Evolutionary conservation across 2,797 vertebrate species (phyloP).

Genomic region (Staurois parvus): DNA sequence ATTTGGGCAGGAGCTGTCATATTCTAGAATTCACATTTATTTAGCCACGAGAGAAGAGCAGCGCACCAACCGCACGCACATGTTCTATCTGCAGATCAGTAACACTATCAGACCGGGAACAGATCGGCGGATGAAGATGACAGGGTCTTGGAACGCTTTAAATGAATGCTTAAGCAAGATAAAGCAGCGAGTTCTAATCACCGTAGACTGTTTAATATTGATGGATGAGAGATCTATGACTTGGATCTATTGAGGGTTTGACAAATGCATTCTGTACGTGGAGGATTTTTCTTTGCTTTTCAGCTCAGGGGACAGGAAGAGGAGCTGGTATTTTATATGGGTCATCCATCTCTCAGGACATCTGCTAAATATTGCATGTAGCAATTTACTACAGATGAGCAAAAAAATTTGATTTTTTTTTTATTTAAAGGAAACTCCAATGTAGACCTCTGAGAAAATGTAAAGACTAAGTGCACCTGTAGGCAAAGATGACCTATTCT

Average conservation of each 20-base stretch:
- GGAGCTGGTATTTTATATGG: background rate
- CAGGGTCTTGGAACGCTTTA: background rate
- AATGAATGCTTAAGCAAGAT: slow-evolving; percentile 13
- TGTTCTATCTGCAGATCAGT: slow-evolving; percentile 12
- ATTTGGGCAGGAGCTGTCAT: slow-evolving; percentile 46
- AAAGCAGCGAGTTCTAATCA: background rate
- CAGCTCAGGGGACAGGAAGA: background rate
- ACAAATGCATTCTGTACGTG: background rate
- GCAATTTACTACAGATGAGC: background rate
- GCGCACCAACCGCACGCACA: background rate
- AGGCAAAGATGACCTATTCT: no score
- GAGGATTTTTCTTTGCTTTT: background rate
- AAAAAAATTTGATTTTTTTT: background rate
- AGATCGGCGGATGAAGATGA: background rate
- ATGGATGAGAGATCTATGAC: slow-evolving; percentile 5
- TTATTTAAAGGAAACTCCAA: no score
- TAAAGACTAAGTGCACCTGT: no score
- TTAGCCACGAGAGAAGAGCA: slow-evolving; percentile 3
- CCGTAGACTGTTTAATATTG: slow-evolving; percentile 11
- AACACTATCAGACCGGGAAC: slow-evolving; percentile 3
- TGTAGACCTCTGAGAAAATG: no score
- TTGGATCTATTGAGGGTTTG: background rate
- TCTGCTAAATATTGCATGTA: background rate
- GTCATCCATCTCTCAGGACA: background rate
- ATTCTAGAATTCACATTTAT: slow-evolving; percentile 36